Conservation (phyloP, 2,797 vertebrate genomes). For the Spatula versicolor region DNA sequence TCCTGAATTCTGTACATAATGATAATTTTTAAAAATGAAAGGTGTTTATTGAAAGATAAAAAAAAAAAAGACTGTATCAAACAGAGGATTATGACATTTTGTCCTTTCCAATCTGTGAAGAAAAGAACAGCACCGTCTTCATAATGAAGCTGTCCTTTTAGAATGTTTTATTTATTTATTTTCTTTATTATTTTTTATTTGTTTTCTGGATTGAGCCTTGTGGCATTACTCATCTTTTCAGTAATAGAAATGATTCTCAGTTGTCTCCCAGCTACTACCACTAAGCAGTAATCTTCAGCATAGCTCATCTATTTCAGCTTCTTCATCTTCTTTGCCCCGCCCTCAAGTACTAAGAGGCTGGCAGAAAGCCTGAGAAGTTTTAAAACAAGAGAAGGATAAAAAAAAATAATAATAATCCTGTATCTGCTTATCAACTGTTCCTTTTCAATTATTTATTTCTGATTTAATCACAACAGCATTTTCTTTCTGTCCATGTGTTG, state of each 20-base stretch:
- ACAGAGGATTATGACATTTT: neutral
- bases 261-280: neutral
- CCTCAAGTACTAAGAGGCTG: neutral
- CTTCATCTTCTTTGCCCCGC: neutral
- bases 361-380: neutral
- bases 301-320: neutral
- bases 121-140: slow-evolving; percentile 5
- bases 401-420: neutral
- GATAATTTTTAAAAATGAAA: neutral
- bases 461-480: neutral
- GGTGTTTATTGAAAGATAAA: slow-evolving; percentile 56
- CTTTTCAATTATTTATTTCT: neutral
- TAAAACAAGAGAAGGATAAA: neutral
- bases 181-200: neutral
- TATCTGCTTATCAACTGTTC: neutral
- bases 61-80: slow-evolving; percentile 16
- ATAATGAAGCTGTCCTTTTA: slow-evolving; percentile 10
- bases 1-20: slow-evolving; percentile 52
- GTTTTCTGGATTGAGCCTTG: neutral
- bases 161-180: neutral
- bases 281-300: neutral
- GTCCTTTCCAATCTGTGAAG: neutral
- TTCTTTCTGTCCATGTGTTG: neutral
- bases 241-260: slow-evolving; percentile 1
- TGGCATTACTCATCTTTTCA: slow-evolving; percentile 6